Evolutionary conservation across 2,797 vertebrate species (phyloP).

Genomic region (Anniella stebbinsi): DNA sequence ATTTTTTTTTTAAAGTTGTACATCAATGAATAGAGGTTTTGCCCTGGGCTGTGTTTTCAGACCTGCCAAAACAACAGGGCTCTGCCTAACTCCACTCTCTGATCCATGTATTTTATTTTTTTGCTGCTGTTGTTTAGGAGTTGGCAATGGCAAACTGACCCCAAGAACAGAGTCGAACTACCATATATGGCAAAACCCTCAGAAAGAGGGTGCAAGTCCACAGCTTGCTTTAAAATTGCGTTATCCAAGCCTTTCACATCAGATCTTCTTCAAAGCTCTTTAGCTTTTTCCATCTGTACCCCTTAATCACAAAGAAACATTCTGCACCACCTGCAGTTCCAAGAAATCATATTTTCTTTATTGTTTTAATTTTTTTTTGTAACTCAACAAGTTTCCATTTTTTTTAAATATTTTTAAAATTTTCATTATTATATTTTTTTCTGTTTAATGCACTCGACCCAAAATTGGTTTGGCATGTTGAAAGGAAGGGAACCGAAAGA

Average conservation of each 20-base stretch:
- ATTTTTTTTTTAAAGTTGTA: not conserved
- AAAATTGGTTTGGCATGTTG: slow-evolving; percentile 81
- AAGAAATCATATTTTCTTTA: slow-evolving; percentile 80
- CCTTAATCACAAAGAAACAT: slow-evolving; percentile 6
- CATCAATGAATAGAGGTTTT: not conserved
- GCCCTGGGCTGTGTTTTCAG: not conserved
- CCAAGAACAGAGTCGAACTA: not conserved
- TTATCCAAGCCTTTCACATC: not conserved
- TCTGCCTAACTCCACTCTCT: not conserved
- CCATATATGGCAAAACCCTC: not conserved
- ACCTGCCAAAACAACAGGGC: no score
- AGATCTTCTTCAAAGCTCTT: not conserved
- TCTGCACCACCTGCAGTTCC: slow-evolving; percentile 50
- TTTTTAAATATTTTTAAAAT: slow-evolving; percentile 76
- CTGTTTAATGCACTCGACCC: slow-evolving; percentile 80
- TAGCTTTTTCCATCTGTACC: not conserved
- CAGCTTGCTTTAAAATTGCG: not conserved
- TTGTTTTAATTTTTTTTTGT: slow-evolving; percentile 72
- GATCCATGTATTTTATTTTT: not conserved
- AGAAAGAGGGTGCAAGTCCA: not conserved
- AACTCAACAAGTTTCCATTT: slow-evolving; percentile 75
- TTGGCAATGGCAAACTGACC: not conserved
- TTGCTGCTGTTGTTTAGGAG: not conserved
- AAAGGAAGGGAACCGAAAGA: slow-evolving; percentile 65
- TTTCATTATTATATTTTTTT: slow-evolving; percentile 74